These are phyloP conservation scores for Argyresthia albistria DNA, from an alignment of 2,888 invertebrate species.

Conservation along the genomic window DNA sequence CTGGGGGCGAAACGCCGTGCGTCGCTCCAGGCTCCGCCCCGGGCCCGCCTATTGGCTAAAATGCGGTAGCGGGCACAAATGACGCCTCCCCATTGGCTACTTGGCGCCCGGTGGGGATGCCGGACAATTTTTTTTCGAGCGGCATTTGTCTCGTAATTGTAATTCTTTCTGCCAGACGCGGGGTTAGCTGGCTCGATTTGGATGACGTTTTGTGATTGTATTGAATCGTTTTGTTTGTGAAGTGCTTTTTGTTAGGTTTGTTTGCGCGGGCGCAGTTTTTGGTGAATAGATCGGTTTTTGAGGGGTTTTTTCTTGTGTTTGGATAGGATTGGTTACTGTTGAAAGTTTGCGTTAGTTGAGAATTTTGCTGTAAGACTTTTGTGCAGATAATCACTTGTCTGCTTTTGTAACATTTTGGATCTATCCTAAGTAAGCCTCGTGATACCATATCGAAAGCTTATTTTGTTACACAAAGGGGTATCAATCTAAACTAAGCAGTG, in stretches of 20 bases:
- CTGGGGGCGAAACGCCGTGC: slow-evolving; percentile 66
- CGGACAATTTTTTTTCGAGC: slow-evolving; percentile 57
- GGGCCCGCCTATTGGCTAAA: slow-evolving; percentile 57
- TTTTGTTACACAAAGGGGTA: no score
- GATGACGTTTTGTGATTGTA: slow-evolving; percentile 43
- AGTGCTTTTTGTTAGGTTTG: slow-evolving; percentile 16
- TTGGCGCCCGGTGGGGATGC: slow-evolving; percentile 44
- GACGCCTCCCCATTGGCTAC: slow-evolving; percentile 54
- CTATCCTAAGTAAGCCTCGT: no score
- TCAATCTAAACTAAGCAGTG: no score
- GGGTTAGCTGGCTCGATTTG: slow-evolving; percentile 64
- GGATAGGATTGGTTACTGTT: not conserved
- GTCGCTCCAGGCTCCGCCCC: slow-evolving; percentile 66
- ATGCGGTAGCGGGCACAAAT: slow-evolving; percentile 43
- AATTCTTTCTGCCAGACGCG: slow-evolving; percentile 67
- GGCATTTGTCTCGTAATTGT: slow-evolving; percentile 69
- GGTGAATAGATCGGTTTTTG: slow-evolving; percentile 10
- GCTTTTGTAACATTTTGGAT: not conserved
- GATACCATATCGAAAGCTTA: no score
- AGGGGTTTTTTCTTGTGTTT: slow-evolving; percentile 17
- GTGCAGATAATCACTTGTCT: not conserved
- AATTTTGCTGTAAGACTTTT: no score
- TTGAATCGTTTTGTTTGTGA: slow-evolving; percentile 30
- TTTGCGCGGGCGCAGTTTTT: slow-evolving; percentile 33
- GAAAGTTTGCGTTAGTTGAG: not conserved